Evolutionary conservation across 2,888 invertebrate genomes (phyloP).

Genomic region (Theodoxus fluviatilis): DNA sequence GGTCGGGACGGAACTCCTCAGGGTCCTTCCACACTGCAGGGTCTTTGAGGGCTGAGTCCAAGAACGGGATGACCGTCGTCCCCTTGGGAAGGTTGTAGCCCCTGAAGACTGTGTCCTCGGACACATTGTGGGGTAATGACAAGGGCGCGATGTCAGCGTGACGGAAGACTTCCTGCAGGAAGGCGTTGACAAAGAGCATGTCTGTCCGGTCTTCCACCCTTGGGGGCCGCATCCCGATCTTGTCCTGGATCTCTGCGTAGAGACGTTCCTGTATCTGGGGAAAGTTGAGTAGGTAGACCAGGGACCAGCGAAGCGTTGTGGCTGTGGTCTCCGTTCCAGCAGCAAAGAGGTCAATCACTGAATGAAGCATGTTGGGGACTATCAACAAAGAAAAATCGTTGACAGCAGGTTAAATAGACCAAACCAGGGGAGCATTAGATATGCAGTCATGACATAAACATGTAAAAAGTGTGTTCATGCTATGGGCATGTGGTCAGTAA

Average conservation of each 20-base stretch:
- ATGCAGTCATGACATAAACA: too few species aligned
- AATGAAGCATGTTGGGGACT: slow-evolving; percentile 4
- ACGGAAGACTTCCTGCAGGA: slow-evolving; percentile 43
- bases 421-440: too few species aligned
- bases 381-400: not conserved
- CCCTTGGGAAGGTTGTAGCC: slow-evolving; percentile 51
- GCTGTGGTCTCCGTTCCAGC: slow-evolving; percentile 74
- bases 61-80: slow-evolving; percentile 38
- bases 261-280: slow-evolving; percentile 68
- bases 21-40: slow-evolving; percentile 38
- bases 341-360: slow-evolving; percentile 38
- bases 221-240: slow-evolving; percentile 54
- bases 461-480: too few species aligned
- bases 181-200: slow-evolving; percentile 44
- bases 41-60: slow-evolving; percentile 43
- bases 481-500: too few species aligned
- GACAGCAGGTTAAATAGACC: too few species aligned
- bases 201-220: slow-evolving; percentile 33
- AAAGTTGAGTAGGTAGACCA: slow-evolving; percentile 80
- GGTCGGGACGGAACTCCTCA: slow-evolving; percentile 40
- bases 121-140: slow-evolving; percentile 36
- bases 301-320: slow-evolving; percentile 83
- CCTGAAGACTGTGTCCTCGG: slow-evolving; percentile 40
- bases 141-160: slow-evolving; percentile 40
- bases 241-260: slow-evolving; percentile 38